Conservation (phyloP, 2,113 vertebrate species). For the Phasianus colchicus region DNA sequence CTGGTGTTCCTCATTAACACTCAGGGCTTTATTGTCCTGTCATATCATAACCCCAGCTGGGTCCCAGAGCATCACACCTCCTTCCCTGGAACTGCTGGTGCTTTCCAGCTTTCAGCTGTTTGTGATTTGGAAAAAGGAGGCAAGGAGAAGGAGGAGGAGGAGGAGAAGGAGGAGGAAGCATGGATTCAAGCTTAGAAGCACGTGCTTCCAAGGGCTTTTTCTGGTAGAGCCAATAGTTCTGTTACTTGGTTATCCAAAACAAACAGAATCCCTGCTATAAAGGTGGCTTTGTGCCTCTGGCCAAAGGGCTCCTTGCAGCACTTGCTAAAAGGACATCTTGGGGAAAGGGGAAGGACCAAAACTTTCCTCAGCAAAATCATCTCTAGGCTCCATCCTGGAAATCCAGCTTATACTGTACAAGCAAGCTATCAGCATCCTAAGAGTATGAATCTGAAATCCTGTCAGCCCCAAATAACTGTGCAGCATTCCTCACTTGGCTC, state of each 20-base stretch:
- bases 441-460: neutral
- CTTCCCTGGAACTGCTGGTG: neutral
- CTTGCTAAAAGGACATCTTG: neutral
- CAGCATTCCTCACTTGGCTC: neutral
- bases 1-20: neutral
- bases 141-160: neutral
- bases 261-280: neutral
- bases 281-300: neutral
- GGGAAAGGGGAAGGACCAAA: neutral
- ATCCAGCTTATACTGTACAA: rapidly evolving
- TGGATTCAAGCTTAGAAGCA: neutral
- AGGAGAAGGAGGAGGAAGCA: neutral
- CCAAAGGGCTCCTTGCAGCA: neutral
- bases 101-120: neutral
- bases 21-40: neutral
- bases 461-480: neutral
- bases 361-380: neutral
- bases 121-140: neutral
- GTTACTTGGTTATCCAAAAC: neutral
- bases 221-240: neutral
- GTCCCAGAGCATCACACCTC: neutral
- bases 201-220: neutral
- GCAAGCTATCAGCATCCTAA: rapidly evolving
- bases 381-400: neutral
- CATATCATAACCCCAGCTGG: neutral